Evolutionary conservation across 2,113 vertebrate genomes (phyloP).

Genomic region (Clinocottus analis): DNA sequence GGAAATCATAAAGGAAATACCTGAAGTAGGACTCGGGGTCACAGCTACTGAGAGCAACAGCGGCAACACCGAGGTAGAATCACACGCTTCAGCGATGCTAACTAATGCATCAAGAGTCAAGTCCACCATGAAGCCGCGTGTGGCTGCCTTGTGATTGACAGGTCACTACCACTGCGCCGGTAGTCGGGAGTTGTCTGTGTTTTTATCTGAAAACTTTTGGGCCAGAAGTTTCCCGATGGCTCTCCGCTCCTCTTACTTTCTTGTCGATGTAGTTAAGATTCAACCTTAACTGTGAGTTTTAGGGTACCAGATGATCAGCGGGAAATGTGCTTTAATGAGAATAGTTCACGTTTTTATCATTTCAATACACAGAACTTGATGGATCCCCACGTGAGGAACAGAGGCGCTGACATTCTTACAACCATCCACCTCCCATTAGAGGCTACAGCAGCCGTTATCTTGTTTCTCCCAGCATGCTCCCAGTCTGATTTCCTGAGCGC

Average conservation of each 20-base stretch:
- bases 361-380: background rate
- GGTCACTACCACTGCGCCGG: background rate
- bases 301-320: background rate
- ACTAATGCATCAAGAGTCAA: background rate
- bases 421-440: background rate
- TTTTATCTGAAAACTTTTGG: too few relatives aligned
- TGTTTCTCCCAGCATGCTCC: too few relatives aligned
- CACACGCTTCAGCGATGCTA: background rate
- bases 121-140: background rate
- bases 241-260: too few relatives aligned
- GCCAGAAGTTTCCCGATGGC: too few relatives aligned
- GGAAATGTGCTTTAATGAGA: background rate
- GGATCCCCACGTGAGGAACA: background rate
- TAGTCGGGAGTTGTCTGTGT: too few relatives aligned
- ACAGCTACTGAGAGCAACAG: background rate
- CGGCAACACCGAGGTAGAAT: background rate
- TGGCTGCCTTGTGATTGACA: background rate
- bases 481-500: too few relatives aligned
- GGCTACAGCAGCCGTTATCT: background rate
- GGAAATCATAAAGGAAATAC: background rate
- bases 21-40: background rate
- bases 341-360: background rate
- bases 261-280: too few relatives aligned
- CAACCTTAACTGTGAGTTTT: too few relatives aligned
- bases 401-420: background rate